These are phyloP conservation scores for Watsonalla binaria DNA, from an alignment of 2,888 invertebrate species.

Conservation along the genomic window DNA sequence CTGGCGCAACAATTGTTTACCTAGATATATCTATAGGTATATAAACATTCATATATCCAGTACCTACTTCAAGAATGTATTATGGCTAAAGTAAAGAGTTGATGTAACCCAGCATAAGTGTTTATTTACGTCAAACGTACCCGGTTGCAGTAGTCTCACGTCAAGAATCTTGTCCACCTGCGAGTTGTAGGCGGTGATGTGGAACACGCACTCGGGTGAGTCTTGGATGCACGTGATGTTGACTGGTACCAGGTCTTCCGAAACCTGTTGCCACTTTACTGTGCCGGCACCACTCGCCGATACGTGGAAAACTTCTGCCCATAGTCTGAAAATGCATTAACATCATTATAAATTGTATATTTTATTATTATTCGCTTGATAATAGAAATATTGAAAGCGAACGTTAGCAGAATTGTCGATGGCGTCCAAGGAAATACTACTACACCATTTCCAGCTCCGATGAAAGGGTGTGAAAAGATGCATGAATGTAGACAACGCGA, in stretches of 20 bases:
- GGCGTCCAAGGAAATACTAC: too few relatives aligned
- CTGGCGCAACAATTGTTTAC: too few relatives aligned
- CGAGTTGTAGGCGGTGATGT: slow-evolving; percentile 99
- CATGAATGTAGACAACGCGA: too few relatives aligned
- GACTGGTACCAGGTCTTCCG: slow-evolving; percentile 98
- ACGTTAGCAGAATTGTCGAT: too few relatives aligned
- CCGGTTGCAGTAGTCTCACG: slow-evolving; percentile 97
- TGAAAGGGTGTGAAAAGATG: too few relatives aligned
- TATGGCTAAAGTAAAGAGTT: too few relatives aligned
- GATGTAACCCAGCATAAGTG: background rate
- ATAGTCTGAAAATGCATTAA: slow-evolving; percentile 82
- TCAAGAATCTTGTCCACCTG: slow-evolving; percentile 99
- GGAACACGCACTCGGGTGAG: slow-evolving; percentile 97
- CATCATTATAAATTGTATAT: background rate
- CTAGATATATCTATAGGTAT: too few relatives aligned
- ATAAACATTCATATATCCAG: too few relatives aligned
- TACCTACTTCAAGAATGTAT: too few relatives aligned
- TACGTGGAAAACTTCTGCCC: slow-evolving; percentile 99
- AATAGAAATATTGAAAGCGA: too few relatives aligned
- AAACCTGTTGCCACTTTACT: slow-evolving; percentile 98
- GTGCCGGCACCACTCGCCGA: slow-evolving; percentile 95
- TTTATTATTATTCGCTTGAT: too few relatives aligned
- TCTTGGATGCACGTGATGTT: slow-evolving; percentile 99
- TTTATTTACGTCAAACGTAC: slow-evolving; percentile 62
- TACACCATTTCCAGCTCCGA: background rate